phyloP scores from a whole-genome alignment of 2,797 vertebrate genomes.

The Urosaurus nigricauda region DNA sequence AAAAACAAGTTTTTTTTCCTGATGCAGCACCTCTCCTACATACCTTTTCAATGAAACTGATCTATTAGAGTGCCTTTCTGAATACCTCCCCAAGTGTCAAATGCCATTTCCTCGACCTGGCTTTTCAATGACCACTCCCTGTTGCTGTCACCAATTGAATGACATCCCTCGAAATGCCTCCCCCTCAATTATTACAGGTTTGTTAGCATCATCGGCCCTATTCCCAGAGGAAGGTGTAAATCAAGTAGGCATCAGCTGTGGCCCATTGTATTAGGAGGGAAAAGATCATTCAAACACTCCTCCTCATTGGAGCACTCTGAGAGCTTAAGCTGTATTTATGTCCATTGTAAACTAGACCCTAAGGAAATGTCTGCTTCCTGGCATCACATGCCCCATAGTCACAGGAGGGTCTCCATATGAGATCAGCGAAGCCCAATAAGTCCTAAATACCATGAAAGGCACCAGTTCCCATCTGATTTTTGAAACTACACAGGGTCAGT shows the following conservation, averaged over 20 bases:
- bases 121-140: not conserved
- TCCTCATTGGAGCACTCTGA: conserved; percentile 6
- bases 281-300: not conserved
- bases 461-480: too few species aligned
- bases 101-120: not conserved
- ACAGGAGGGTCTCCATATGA: not conserved
- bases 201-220: conserved; percentile 8
- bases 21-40: not conserved
- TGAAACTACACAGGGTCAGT: too few species aligned
- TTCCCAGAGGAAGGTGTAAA: not conserved
- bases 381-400: not conserved
- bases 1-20: not conserved
- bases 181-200: not conserved
- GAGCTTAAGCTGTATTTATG: conserved; percentile 27
- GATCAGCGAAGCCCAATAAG: conserved; percentile 10
- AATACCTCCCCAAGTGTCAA: not conserved
- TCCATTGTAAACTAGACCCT: not conserved
- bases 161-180: not conserved
- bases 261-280: not conserved
- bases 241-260: conserved; percentile 30
- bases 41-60: not conserved
- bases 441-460: too few species aligned
- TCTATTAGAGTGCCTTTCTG: not conserved
- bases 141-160: not conserved
- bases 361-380: conserved; percentile 15